Evolutionary conservation across 2,888 invertebrate genomes (phyloP), one percentile per base, ranked within the genome.

Genomic region (Cephus runcator): DNA sequence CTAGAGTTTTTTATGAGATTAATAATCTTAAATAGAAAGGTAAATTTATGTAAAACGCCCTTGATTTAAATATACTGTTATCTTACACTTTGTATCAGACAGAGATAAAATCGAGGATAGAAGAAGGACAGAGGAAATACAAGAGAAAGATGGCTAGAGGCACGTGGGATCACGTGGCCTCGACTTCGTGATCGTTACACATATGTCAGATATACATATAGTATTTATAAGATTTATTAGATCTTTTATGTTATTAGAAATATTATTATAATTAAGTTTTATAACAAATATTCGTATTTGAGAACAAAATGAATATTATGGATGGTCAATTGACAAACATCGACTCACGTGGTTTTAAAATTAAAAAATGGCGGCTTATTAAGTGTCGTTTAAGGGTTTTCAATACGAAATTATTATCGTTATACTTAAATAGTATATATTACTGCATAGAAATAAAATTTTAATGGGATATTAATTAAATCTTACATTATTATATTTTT

Each of bases 131-230:
- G 9, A 31, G 12, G 31, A 33, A 33, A 71, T 34, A 33, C 31
- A 69, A 82, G 79, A 79, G 83, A 86, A 69, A 80, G 79, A 80
- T 75, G 69, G 75, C 75, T 73, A 69, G 69, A 82, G 84, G 89
- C 89, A 89, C 89, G 88, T 89, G 89, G 85, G 84, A 85, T 89
- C 89, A 89, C 88, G 89, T 89, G 89, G 85, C 82, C 80, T 4
- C 12, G 40, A 86, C 84, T 84, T 23, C 56, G 56, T 56, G 56
- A 56, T 56, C 56, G 23, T 56, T 56, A 56, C 23, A 23, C 56
- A 56, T 56, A 56, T 56, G 9, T 23, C 23, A 56, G 23, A 23
- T 15, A 56, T 23, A 15, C 23, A 23, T 56, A 56, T 56, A 56
- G 9, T 56, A 9, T 56, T 56, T 56, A 56, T 56, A 56, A 23